Evolutionary conservation across 2,797 vertebrate species (phyloP), one percentile per base, ranked within the genome.

Genomic region (Amphiprion clarkii): DNA sequence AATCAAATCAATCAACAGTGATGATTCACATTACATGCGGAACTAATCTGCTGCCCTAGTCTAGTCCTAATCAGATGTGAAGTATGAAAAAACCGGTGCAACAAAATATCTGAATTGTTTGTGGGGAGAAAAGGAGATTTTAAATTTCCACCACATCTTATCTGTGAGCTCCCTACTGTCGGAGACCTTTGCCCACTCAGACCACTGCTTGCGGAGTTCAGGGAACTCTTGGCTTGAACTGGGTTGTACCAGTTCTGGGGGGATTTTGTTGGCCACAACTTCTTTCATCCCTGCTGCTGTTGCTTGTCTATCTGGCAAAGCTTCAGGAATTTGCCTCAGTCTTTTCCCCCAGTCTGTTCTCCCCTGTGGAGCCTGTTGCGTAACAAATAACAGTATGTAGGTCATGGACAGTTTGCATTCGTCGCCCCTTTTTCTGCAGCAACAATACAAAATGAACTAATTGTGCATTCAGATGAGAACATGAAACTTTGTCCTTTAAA

Each of bases 161-260:
- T 89, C 81, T 77, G 60, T 12, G 56, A 46, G 63, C 29, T 9
- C 57, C 44, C 29, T 31, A 13, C 56, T 52, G 27, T 55, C 49
- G 67, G 16, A 76, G 79, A 86, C 78, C 86, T 91, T 93, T 90
- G 88, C 14, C 51, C 79, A 42, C 29, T 16, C 31, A 9, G 67
- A 77, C 58, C 61, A 14, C 62, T 25, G 33, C 49, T 19, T 40
- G 13, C 54, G 55, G 56, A 77, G 61, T 82, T 80, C 64, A 88
- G 42, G 2, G 31, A 56, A 64, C 42, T 2, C 58, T 68, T 39
- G 67, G 70, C 51, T 76, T 61, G 42, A 84, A 82, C 90, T 29
- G 79, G 90, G 77, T 84, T 58, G 31, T 21, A 78, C 87, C 82
- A 81, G 89, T 86, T 91, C 81, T 76, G 64, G 83, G 66, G 58